phyloP scores from a whole-genome alignment of 2,888 invertebrate species.

The Oligia strigilis region DNA sequence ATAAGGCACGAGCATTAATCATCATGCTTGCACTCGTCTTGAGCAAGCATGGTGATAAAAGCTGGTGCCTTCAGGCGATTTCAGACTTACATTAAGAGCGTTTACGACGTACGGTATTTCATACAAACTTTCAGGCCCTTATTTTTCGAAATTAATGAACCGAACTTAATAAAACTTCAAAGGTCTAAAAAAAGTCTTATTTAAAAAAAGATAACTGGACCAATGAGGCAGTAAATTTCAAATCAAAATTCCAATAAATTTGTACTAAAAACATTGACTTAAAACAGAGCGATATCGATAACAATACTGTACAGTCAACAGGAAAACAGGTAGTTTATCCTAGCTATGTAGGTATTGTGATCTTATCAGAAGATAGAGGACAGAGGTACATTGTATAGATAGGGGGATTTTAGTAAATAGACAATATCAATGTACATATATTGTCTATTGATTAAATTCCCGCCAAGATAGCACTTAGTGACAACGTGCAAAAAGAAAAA shows the following conservation, averaged over 20 bases:
- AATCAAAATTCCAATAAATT: background rate
- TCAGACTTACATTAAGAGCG: too few species aligned
- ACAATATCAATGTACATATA: background rate
- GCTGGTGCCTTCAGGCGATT: too few species aligned
- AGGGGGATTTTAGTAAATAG: background rate
- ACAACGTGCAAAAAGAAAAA: background rate
- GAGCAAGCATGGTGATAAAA: too few species aligned
- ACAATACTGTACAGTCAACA: background rate
- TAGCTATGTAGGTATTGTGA: background rate
- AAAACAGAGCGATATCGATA: background rate
- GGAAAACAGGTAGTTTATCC: constrained; percentile 34
- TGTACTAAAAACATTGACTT: background rate
- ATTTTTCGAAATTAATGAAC: too few species aligned
- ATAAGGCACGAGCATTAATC: too few species aligned
- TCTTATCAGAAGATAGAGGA: constrained; percentile 40
- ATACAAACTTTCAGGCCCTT: too few species aligned
- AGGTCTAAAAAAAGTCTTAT: too few species aligned
- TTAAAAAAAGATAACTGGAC: too few species aligned
- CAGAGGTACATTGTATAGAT: background rate
- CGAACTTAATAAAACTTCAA: too few species aligned
- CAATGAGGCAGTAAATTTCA: background rate
- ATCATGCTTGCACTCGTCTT: too few species aligned
- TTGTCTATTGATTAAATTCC: constrained; percentile 12
- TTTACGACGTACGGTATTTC: too few species aligned
- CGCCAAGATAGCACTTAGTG: background rate